phyloP scores from a whole-genome alignment of 2,113 vertebrate genomes.

The Bostrychus sinensis region DNA sequence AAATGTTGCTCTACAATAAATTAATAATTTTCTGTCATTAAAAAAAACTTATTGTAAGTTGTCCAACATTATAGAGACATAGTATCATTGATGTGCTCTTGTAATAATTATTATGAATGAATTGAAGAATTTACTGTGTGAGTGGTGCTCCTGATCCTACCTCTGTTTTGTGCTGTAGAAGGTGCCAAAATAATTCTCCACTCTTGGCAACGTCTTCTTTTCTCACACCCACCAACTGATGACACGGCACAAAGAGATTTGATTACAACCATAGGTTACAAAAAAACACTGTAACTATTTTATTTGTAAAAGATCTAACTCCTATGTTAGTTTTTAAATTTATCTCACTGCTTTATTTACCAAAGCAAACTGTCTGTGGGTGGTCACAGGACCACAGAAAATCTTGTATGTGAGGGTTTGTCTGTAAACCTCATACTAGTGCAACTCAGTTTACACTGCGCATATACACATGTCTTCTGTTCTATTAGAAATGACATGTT shows the following conservation, averaged over 20 bases:
- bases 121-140: neutral
- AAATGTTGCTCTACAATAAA: too few relatives aligned
- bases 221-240: conserved; percentile 57
- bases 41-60: too few relatives aligned
- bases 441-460: neutral
- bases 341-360: neutral
- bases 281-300: neutral
- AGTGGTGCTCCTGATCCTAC: conserved; percentile 49
- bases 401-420: neutral
- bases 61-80: neutral
- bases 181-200: conserved; percentile 24
- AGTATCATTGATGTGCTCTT: too few relatives aligned
- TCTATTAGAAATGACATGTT: neutral
- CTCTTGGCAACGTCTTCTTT: conserved; percentile 41
- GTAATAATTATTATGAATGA: neutral
- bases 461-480: neutral
- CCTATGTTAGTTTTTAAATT: neutral
- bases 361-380: neutral
- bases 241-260: conserved; percentile 56
- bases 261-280: conserved; percentile 28
- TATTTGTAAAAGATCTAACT: neutral
- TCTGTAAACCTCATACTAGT: neutral
- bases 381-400: neutral
- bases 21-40: too few relatives aligned
- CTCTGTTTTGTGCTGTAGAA: conserved; percentile 35